phyloP scores from a whole-genome alignment of 2,113 vertebrate genomes.

The Heterochromis multidens region DNA sequence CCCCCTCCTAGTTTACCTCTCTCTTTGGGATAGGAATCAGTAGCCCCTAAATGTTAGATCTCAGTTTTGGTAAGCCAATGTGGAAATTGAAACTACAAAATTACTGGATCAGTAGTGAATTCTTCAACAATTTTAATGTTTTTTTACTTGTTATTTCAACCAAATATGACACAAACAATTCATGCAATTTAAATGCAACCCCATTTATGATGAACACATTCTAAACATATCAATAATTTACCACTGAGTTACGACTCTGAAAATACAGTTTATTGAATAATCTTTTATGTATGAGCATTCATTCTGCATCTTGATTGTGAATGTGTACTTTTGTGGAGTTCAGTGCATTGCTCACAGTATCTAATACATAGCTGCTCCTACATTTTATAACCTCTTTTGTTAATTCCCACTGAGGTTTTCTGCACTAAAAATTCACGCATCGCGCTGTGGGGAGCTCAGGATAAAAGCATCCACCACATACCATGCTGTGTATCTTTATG shows the following conservation, averaged over 20 bases:
- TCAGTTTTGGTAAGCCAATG: neutral
- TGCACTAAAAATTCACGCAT: constrained; percentile 28
- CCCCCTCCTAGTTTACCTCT: neutral
- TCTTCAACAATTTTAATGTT: neutral
- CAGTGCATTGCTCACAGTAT: neutral
- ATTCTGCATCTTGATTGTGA: neutral
- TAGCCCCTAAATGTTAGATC: neutral
- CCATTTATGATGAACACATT: neutral
- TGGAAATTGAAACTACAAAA: neutral
- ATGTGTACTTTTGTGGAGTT: neutral
- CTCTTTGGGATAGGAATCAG: neutral
- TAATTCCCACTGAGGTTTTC: constrained; percentile 15
- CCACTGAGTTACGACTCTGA: neutral
- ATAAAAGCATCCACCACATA: constrained; percentile 42
- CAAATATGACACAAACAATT: neutral
- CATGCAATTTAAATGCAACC: neutral
- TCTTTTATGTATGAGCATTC: neutral
- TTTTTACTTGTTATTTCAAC: neutral
- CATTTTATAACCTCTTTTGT: constrained; percentile 15
- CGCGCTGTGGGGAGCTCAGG: neutral
- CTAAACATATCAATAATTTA: neutral
- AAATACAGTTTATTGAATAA: neutral
- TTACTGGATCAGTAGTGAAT: neutral
- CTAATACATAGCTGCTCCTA: neutral
- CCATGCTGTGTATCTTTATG: neutral